These are phyloP conservation scores for Drosophila aff. DNA, from an alignment of 1,140 invertebrate genomes.

Conservation along the genomic window DNA sequence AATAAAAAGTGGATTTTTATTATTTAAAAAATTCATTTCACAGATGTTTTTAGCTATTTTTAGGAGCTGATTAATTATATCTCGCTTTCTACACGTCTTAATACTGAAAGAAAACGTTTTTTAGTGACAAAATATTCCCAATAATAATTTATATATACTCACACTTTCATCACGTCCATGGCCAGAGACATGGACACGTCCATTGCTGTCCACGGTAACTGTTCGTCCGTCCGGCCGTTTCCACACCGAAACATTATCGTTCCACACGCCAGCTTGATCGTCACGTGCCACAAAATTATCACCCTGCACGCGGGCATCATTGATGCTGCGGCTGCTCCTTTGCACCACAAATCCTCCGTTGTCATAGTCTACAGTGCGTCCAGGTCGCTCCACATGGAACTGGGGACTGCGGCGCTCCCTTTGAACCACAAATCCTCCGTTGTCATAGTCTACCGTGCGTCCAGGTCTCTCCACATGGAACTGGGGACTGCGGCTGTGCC, in stretches of 20 bases:
- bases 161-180: conserved; percentile 7
- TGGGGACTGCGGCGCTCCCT: conserved; percentile 12
- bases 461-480: conserved; percentile 25
- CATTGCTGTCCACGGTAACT: conserved; percentile 24
- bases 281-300: conserved; percentile 54
- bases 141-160: neutral
- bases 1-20: neutral
- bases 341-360: conserved; percentile 28
- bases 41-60: neutral
- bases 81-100: neutral
- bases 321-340: conserved; percentile 35
- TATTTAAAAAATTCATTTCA: neutral
- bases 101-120: conserved; percentile 7
- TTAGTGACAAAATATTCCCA: neutral
- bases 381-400: conserved; percentile 24
- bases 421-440: conserved; percentile 7
- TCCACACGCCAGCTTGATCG: conserved; percentile 58
- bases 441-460: conserved; percentile 15
- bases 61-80: neutral
- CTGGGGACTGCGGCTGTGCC: conserved; percentile 4
- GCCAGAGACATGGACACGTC: conserved; percentile 25
- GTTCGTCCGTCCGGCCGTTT: conserved; percentile 61
- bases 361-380: conserved; percentile 17
- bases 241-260: conserved; percentile 48
- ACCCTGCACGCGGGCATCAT: conserved; percentile 48